Percentiles rank a stretch among this genome's conserved stretches.
Evolutionary conservation across 2,113 vertebrate species (phyloP).

Genomic region (Calyptommatus sinebrachiatus): DNA sequence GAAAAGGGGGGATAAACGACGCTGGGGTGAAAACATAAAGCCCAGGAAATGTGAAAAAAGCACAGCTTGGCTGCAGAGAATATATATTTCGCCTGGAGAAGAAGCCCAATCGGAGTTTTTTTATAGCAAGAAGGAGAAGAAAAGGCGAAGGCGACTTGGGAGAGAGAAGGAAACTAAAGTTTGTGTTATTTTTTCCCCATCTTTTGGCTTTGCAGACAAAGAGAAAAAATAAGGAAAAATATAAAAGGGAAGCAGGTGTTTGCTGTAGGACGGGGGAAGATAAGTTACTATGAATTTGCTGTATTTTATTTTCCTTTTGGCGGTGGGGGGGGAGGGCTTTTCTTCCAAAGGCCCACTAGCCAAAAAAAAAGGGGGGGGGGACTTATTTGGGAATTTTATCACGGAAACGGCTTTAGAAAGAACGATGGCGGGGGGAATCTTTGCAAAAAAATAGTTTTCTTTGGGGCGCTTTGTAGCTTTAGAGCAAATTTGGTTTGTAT

Average conservation of each 20-base stretch:
- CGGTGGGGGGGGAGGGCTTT: neutral
- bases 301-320: too few species aligned
- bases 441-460: neutral
- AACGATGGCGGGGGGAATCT: neutral
- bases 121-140: neutral
- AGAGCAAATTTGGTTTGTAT: neutral
- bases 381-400: too few species aligned
- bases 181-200: neutral
- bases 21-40: neutral
- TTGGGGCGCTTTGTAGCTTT: neutral
- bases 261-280: neutral
- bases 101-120: neutral
- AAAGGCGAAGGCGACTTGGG: neutral
- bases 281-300: neutral
- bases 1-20: neutral
- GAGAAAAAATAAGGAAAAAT: too few species aligned
- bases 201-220: neutral
- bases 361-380: neutral
- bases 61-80: neutral
- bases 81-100: constrained; percentile 5
- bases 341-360: neutral
- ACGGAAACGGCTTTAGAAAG: neutral
- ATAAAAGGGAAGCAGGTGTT: neutral
- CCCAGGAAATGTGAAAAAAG: neutral
- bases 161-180: constrained; percentile 40